Base-by-base conservation (phyloP, 2,113 vertebrate genomes). In the Fregetta grallaria region DNA sequence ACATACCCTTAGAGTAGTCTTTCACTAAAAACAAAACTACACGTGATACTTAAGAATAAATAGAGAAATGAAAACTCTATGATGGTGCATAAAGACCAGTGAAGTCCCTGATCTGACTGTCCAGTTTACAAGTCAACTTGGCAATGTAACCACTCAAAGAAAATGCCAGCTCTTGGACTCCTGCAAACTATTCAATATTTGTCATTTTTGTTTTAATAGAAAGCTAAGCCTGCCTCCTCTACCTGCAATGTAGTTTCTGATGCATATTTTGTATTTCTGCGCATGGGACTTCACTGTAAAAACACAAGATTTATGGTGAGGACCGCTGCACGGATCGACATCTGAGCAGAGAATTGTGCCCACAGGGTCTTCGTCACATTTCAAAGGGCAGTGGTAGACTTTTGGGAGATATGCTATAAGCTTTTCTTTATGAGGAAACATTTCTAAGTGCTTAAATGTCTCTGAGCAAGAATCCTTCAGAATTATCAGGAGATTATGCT, bases 261-360 rank as follows among this genome's bases (percentile, higher is more conserved):
- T 89, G 68, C 6, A 5, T 38, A 75, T 49, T 74, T 77, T 45
- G 14, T 66, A 62, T 67, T 56, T 78, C 36, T 65, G 68, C 4
- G 3, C n/a, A 29, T 47, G 34, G 26, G 56, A 84, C 58, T 85
- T 81, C 10, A 27, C 26, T 42, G n/a, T 78, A 78, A 92, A 89
- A 78, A 7, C 19, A 62, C 49, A 42, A 53, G 12, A n/a, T 78
- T 81, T 82, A 68, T 6, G 11, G 44, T 36, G 32, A 55, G 44
- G 38, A 78, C 15, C 2, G 3, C 17, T 25, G 56, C 45, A 80
- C 23, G 65, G n/a, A 86, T 52, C 1, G 2, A 81, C 0, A 0
- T n/a, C 32, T 90, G 86, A 87, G 67, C 62, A 79, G 70, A 75
- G 47, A 76, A 53, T 2, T 82, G 62, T 88, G 84, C 77, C 86